phyloP scores from a whole-genome alignment of 1,140 invertebrate species.

The Drosophila obscura region DNA sequence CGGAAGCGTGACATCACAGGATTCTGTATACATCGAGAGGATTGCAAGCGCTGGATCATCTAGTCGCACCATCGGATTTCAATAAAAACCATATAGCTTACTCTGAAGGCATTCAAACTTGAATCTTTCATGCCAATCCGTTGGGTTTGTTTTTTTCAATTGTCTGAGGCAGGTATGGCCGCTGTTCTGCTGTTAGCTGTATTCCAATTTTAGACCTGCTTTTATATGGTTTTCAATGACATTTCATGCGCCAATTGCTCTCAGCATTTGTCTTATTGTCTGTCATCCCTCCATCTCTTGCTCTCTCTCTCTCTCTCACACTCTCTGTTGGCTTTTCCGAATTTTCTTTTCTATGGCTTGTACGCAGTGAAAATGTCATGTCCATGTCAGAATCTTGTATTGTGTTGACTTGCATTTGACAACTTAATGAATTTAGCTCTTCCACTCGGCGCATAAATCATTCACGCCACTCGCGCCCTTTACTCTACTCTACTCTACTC shows the following conservation, averaged over 20 bases:
- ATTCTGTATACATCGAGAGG: slow-evolving; percentile 15
- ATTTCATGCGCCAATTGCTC: slow-evolving; percentile 40
- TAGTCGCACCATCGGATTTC: not conserved
- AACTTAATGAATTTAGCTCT: slow-evolving; percentile 78
- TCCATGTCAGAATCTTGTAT: slow-evolving; percentile 66
- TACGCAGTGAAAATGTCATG: slow-evolving; percentile 58
- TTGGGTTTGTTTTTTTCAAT: slow-evolving; percentile 24
- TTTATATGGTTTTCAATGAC: slow-evolving; percentile 41
- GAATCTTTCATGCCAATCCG: slow-evolving; percentile 34
- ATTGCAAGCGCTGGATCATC: slow-evolving; percentile 39
- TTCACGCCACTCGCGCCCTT: slow-evolving; percentile 51
- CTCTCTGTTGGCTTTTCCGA: not conserved
- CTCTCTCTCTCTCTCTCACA: slow-evolving; percentile 9
- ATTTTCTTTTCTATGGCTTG: slow-evolving; percentile 1
- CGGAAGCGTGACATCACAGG: slow-evolving; percentile 16
- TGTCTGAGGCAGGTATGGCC: slow-evolving; percentile 1
- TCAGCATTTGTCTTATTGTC: slow-evolving; percentile 1
- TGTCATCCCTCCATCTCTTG: too few relatives aligned
- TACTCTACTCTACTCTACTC: slow-evolving; percentile 3
- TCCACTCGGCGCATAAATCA: slow-evolving; percentile 46
- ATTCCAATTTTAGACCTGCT: slow-evolving; percentile 11
- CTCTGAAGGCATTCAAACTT: not conserved
- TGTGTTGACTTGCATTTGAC: slow-evolving; percentile 83
- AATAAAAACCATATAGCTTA: not conserved
- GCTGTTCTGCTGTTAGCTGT: slow-evolving; percentile 1